phyloP scores from a whole-genome alignment of 2,797 vertebrate species.

The Hypotaenidia okinawae region DNA sequence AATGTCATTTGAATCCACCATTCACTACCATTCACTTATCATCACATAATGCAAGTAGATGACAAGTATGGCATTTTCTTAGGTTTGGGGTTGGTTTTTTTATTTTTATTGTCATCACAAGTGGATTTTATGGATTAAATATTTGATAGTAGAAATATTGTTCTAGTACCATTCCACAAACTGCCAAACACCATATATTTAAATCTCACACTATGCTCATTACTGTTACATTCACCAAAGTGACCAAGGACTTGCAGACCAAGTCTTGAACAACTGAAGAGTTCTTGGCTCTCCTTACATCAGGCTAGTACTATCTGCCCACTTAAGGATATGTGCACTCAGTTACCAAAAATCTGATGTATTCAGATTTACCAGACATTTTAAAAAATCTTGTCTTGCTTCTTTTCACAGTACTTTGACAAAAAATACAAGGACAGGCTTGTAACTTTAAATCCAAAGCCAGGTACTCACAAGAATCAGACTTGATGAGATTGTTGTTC shows the following conservation, averaged over 20 bases:
- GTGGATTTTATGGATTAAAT: not conserved
- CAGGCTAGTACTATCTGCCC: not conserved
- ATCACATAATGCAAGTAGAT: not conserved
- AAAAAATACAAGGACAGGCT: not conserved
- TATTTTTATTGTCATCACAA: not conserved
- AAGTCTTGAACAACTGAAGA: not conserved
- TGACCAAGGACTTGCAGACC: not conserved
- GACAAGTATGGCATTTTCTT: accelerated
- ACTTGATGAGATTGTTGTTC: not conserved
- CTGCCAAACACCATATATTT: not conserved
- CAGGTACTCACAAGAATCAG: not conserved
- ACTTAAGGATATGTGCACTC: not conserved
- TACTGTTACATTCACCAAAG: not conserved
- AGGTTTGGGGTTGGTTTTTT: too few species aligned
- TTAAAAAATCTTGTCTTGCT: not conserved
- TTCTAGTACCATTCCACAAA: not conserved
- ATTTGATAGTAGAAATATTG: not conserved
- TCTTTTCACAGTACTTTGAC: not conserved
- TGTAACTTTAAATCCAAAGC: not conserved
- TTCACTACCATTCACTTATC: not conserved
- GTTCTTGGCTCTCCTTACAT: not conserved
- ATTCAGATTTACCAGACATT: not conserved
- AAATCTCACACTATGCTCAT: not conserved
- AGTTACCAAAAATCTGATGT: not conserved
- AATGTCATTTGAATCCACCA: not conserved